Conservation (phyloP, 2,797 vertebrate species). For the Allobates femoralis region DNA sequence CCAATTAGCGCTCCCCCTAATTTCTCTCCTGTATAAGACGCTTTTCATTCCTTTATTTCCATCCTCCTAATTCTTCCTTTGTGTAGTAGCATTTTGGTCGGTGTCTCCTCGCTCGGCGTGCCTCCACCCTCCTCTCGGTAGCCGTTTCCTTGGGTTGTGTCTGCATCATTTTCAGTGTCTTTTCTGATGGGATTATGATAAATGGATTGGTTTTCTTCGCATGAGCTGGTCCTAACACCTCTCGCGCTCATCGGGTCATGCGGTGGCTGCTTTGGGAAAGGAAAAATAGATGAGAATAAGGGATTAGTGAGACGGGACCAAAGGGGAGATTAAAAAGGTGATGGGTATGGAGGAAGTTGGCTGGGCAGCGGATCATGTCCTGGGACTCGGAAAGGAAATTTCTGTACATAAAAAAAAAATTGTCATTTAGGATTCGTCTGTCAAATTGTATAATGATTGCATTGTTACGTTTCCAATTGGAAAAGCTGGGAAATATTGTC, state of each 20-base stretch:
- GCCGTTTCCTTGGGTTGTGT: slow-evolving; percentile 78
- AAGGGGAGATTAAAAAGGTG: slow-evolving; percentile 18
- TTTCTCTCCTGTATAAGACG: slow-evolving; percentile 23
- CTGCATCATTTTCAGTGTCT: slow-evolving; percentile 78
- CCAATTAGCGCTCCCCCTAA: slow-evolving; percentile 8
- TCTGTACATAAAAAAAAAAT: background rate
- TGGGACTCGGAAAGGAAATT: background rate
- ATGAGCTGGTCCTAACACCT: slow-evolving; percentile 69
- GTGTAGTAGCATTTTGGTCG: slow-evolving; percentile 65
- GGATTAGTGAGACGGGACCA: slow-evolving; percentile 38
- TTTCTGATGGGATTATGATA: slow-evolving; percentile 80
- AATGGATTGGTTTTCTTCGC: slow-evolving; percentile 75
- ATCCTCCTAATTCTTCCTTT: slow-evolving; percentile 55
- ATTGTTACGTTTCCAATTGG: background rate
- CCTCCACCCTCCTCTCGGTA: slow-evolving; percentile 63
- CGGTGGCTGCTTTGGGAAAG: slow-evolving; percentile 64
- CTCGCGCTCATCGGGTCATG: slow-evolving; percentile 68
- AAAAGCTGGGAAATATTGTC: background rate
- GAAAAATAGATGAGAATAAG: slow-evolving; percentile 37
- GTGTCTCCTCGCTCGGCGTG: slow-evolving; percentile 50
- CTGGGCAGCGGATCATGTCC: background rate
- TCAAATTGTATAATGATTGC: background rate
- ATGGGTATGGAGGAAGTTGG: slow-evolving; percentile 15
- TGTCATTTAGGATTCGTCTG: background rate
- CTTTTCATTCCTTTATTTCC: slow-evolving; percentile 28